Conservation (phyloP, 2,888 invertebrate species). For the Alviniconcha strummeri region DNA sequence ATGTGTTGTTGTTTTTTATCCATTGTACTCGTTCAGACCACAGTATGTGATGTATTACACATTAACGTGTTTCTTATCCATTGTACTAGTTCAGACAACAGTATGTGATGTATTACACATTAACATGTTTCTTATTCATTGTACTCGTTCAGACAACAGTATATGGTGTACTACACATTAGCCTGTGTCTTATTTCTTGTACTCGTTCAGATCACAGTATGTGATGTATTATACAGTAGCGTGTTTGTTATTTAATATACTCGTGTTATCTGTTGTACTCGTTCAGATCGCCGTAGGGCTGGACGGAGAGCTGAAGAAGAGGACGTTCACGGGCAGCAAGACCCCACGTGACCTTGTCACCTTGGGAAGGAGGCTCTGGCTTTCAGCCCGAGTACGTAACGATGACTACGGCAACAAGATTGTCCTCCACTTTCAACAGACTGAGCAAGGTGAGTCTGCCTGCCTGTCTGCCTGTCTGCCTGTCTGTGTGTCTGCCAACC, state of each 20-base stretch:
- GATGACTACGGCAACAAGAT: conserved; percentile 27
- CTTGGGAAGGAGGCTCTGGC: conserved; percentile 23
- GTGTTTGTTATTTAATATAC: not conserved
- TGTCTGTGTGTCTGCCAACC: not conserved
- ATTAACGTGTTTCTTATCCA: not conserved
- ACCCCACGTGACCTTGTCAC: conserved; percentile 31
- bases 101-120: not conserved
- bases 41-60: not conserved
- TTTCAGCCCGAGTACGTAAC: conserved; percentile 25
- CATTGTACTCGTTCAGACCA: not conserved
- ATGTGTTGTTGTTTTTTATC: not conserved
- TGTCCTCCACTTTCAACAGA: conserved; percentile 32
- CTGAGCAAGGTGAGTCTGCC: conserved; percentile 25
- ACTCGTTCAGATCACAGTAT: no score
- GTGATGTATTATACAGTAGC: not conserved
- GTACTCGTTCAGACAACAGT: not conserved
- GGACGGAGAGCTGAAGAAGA: conserved; percentile 23
- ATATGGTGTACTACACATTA: not conserved
- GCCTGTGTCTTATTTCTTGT: not conserved
- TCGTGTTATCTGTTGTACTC: not conserved
- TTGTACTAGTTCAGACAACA: not conserved
- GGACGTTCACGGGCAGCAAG: conserved; percentile 36
- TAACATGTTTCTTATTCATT: not conserved
- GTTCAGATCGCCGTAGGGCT: conserved; percentile 33
- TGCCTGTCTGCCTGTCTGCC: not conserved